Base-by-base conservation (phyloP, 2,888 invertebrate species). In the Aspidiotus rigidus region DNA sequence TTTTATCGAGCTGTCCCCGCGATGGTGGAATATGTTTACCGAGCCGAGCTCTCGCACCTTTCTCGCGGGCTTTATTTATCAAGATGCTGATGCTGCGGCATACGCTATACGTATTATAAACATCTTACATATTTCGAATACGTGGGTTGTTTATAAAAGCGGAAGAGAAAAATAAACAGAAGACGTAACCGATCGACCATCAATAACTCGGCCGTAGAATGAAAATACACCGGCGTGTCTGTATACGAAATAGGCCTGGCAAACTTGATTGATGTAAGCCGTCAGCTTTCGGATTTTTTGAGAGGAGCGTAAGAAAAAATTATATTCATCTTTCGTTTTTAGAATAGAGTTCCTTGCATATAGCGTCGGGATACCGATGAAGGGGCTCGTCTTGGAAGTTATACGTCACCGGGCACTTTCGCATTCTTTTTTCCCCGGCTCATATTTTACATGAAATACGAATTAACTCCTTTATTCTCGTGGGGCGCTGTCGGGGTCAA, bases 121-220 rank as follows among this genome's bases (percentile, higher is more conserved):
- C 28, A 53, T n/a, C 53, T 53, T 16, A 16, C 17, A 10, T n/a
- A n/a, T 40, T 17, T 40, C 67, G 59, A 62, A 42, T 60, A 39
- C 28, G 49, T 57, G 41, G 15, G n/a, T 40, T 59, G 67, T 60
- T 67, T 67, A 67, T 67, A 39, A 67, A 67, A 67, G 67, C 60
- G 67, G 67, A 67, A 67, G 49, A 67, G 67, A 67, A 67, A 67
- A 67, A 67, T 67, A 67, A 67, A 67, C 67, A 67, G 67, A 67
- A 67, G 67, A 67, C 59, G 67, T 59, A 60, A 59, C 67, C 67
- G 60, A 67, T 67, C 67, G 67, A 59, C 67, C 67, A 67, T 67
- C 67, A 67, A 67, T 67, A 67, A 67, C 67, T 67, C 60, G 59
- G 59, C 49, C 57, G 59, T 44, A 60, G 67, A 44, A 59, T 60